Base-by-base conservation (phyloP, 2,888 invertebrate species). In the Pycnomerus fuliginosus region DNA sequence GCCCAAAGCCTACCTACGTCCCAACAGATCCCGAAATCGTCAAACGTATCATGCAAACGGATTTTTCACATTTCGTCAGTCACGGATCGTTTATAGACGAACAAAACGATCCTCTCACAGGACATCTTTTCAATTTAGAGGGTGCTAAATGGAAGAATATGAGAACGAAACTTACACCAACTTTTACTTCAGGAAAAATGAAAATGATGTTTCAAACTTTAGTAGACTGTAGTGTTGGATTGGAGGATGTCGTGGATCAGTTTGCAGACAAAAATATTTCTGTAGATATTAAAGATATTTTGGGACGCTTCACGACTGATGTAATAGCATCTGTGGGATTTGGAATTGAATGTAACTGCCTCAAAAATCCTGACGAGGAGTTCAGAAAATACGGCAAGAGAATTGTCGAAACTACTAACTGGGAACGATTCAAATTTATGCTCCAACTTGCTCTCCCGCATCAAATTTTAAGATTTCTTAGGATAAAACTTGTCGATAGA, bases 331-430 rank as follows among this genome's bases (percentile, higher is more conserved):
- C 75, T 17, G 75, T 77, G 38, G 80, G 78, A 7, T 81, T 82
- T 56, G 82, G 81, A 11, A 69, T 82, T 5, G 77, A 80, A 46
- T 76, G 76, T 48, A 76, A 80, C 50, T 75, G 77, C 10, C 74
- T 81, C 27, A 70, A 73, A 28, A 71, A 76, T 56, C 67, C 76
- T 1, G 70, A 78, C 44, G 72, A 76, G 0, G 73, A 76, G 44
- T 79, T 80, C 58, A 24, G 45, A 11, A 23, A 43, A 22, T 41
- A 38, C 11, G 57, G 52, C 16, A 44, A 23, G 27, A 25, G 11
- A 10, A n/a, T n/a, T n/a, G n/a, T n/a, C n/a, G n/a, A n/a, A n/a
- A n/a, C n/a, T n/a, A n/a, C n/a, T n/a, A n/a, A n/a, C n/a, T n/a
- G n/a, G n/a, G n/a, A n/a, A n/a, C n/a, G n/a, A n/a, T n/a, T n/a